Conservation (phyloP, 2,113 vertebrate genomes). For the Bothrops jararaca region DNA sequence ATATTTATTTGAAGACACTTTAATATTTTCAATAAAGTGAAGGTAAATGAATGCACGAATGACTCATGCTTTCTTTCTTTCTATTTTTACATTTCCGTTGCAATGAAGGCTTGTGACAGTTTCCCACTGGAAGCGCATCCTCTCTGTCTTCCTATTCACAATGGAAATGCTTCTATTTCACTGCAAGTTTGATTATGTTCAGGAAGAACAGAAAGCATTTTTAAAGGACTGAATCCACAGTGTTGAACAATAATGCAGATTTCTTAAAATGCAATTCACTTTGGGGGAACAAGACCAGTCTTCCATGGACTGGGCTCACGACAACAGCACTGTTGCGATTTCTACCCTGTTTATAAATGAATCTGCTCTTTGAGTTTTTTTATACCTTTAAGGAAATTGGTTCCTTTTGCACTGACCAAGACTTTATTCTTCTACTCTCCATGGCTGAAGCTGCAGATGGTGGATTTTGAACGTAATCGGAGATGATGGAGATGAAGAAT, state of each 20-base stretch:
- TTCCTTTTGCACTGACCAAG: neutral
- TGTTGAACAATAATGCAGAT: neutral
- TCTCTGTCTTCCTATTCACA: neutral
- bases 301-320: neutral
- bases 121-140: neutral
- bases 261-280: neutral
- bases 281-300: neutral
- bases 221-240: neutral
- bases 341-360: neutral
- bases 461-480: neutral
- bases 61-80: neutral
- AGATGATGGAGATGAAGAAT: neutral
- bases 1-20: neutral
- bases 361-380: neutral
- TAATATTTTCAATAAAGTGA: neutral
- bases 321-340: neutral
- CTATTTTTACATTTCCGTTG: neutral
- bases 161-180: neutral
- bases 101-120: neutral
- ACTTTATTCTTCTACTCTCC: neutral
- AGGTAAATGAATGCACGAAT: neutral
- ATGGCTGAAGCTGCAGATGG: neutral
- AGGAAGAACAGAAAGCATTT: neutral
- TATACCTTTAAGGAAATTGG: neutral
- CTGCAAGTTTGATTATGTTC: neutral